Percentiles rank a stretch among this genome's conserved stretches.
Conservation (phyloP, 2,113 vertebrate species). For the Nyctibius bracteatus region DNA sequence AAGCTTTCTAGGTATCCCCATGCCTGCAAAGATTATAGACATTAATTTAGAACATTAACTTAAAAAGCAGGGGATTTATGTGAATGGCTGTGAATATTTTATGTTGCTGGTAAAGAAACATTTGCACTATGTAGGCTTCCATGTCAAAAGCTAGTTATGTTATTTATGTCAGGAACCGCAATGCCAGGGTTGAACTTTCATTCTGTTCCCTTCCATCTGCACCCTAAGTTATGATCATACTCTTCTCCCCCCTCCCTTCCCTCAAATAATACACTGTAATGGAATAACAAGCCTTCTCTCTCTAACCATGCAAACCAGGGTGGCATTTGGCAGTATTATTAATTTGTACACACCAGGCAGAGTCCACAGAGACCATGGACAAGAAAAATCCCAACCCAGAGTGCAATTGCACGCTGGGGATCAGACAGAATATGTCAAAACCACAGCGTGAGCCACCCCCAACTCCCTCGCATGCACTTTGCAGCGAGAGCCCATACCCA, state of each 20-base stretch:
- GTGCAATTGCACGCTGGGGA: accelerated
- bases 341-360: neutral
- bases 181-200: neutral
- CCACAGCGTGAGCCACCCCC: accelerated
- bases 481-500: neutral
- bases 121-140: neutral
- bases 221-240: neutral
- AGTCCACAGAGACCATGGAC: neutral
- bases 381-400: neutral
- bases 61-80: neutral
- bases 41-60: neutral
- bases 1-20: neutral
- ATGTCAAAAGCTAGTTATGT: neutral
- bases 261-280: neutral
- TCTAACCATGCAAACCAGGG: accelerated
- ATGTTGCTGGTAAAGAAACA: neutral
- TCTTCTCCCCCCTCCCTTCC: neutral
- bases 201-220: neutral
- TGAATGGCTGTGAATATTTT: neutral
- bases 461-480: accelerated
- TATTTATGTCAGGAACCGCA: neutral
- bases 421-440: neutral
- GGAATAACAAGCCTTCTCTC: neutral
- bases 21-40: neutral
- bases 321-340: neutral